Percentiles rank a stretch among this genome's conserved stretches.
Conservation (phyloP, 64 coral and sea anemone genomes). For the Montipora sp. region DNA sequence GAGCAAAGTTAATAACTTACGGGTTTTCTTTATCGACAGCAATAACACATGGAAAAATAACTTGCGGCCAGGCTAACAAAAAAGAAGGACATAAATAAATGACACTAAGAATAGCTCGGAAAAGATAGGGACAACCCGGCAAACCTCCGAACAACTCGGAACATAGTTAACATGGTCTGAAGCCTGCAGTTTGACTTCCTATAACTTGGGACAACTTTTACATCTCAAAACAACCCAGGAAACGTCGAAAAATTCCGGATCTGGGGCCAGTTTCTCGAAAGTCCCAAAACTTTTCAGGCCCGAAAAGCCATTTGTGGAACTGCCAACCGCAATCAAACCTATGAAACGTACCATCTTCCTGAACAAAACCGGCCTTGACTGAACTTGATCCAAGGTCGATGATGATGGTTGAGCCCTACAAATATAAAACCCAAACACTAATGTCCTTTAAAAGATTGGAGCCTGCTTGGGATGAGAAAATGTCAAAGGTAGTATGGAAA, state of each 20-base stretch:
- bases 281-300: too few relatives aligned
- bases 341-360: slow-evolving; percentile 64
- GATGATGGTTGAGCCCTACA: slow-evolving; percentile 68
- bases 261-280: too few relatives aligned
- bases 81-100: not conserved
- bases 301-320: too few relatives aligned
- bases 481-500: too few relatives aligned
- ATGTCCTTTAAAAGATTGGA: too few relatives aligned
- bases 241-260: not conserved
- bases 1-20: slow-evolving; percentile 34
- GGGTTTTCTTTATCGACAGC: slow-evolving; percentile 69
- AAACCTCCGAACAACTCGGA: too few relatives aligned
- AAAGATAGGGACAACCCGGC: not conserved
- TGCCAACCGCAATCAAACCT: too few relatives aligned
- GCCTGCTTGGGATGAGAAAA: too few relatives aligned
- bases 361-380: slow-evolving; percentile 87
- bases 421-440: not conserved
- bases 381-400: slow-evolving; percentile 91
- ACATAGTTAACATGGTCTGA: too few relatives aligned
- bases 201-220: too few relatives aligned
- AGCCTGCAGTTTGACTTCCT: too few relatives aligned
- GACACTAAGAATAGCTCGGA: not conserved
- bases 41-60: slow-evolving; percentile 83
- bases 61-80: slow-evolving; percentile 77
- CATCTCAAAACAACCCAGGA: too few relatives aligned